Evolutionary conservation across 2,113 vertebrate genomes (phyloP).

Genomic region (Ictalurus furcatus): DNA sequence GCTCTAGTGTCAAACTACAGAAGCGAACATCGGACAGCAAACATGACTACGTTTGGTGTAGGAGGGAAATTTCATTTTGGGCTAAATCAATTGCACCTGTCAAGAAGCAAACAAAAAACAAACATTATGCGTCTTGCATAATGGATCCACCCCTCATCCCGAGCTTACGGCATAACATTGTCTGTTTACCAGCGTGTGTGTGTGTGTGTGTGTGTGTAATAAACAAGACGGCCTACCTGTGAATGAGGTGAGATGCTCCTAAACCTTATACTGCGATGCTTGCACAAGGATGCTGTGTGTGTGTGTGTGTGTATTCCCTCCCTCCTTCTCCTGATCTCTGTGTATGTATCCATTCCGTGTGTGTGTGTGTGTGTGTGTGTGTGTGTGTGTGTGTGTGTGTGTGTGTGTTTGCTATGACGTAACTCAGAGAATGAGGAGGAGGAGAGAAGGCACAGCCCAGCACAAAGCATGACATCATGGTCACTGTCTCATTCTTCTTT

Average conservation of each 20-base stretch:
- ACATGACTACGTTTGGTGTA: background rate
- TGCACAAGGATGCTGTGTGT: constrained; percentile 12
- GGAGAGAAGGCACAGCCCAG: constrained; percentile 67
- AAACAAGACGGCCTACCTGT: constrained; percentile 42
- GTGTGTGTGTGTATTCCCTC: background rate
- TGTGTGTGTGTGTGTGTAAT: constrained; percentile 8
- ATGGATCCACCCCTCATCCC: background rate
- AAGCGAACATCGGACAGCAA: background rate
- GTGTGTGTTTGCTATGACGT: constrained; percentile 38
- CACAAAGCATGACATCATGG: constrained; percentile 73
- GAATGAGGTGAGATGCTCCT: constrained; percentile 31
- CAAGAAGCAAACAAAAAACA: background rate
- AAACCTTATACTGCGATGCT: constrained; percentile 40
- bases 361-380: constrained; percentile 13
- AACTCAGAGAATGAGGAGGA: constrained; percentile 18
- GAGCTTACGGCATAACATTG: background rate
- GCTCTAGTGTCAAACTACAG: background rate
- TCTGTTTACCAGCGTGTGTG: background rate
- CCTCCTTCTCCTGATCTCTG: background rate
- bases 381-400: background rate
- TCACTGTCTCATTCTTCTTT: constrained; percentile 1
- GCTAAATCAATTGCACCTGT: background rate
- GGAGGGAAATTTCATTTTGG: background rate
- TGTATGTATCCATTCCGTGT: background rate
- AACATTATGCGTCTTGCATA: background rate